Evolutionary conservation across 2,113 vertebrate genomes (phyloP).

Genomic region (Peromyscus polionotus): DNA sequence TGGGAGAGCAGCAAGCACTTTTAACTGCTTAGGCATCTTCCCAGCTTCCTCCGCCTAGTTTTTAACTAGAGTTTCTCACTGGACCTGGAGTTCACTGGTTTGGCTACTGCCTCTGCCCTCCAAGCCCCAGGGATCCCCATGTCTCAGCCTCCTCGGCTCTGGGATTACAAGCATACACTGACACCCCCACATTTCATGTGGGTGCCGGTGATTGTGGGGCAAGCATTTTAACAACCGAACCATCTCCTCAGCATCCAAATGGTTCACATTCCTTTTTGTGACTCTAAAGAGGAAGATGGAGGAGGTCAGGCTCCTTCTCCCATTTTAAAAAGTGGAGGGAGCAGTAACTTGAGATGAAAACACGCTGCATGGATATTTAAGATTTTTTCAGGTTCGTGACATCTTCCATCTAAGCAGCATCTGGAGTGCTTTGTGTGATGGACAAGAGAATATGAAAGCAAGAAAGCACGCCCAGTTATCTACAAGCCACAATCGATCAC

Average conservation of each 20-base stretch:
- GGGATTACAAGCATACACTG: background rate
- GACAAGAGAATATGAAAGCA: conserved; percentile 53
- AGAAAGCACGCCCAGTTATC: conserved; percentile 55
- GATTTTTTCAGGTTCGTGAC: background rate
- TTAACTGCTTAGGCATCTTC: background rate
- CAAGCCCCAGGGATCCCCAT: background rate
- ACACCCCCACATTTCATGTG: background rate
- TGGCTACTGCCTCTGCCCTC: background rate
- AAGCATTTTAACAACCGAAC: background rate
- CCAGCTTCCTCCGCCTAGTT: too few relatives aligned
- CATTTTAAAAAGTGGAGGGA: conserved; percentile 17
- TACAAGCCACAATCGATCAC: conserved; percentile 67
- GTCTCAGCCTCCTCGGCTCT: background rate
- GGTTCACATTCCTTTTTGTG: conserved; percentile 57
- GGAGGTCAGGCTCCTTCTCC: background rate
- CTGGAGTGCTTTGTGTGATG: conserved; percentile 50
- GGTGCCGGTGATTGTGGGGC: background rate
- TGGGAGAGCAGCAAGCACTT: background rate
- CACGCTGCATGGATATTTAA: conserved; percentile 1
- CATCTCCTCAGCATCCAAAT: background rate
- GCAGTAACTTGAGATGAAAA: background rate
- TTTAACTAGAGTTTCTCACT: background rate
- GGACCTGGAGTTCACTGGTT: background rate
- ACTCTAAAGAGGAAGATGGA: conserved; percentile 29
- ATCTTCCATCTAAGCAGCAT: conserved; percentile 17